Evolutionary conservation across 1,140 invertebrate species (phyloP).

Genomic region (Chironomus striatipennis): DNA sequence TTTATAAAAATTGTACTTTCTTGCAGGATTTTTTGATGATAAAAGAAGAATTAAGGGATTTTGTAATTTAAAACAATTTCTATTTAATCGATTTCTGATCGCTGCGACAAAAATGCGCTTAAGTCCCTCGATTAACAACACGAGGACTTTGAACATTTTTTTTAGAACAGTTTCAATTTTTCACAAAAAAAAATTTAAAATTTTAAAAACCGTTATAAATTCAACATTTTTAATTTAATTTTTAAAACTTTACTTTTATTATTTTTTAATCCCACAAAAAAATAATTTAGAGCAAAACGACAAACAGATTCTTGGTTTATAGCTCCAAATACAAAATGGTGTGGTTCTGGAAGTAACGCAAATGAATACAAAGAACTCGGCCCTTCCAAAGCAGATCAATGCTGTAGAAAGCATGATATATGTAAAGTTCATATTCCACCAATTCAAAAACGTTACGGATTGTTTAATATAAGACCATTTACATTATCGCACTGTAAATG

Average conservation of each 20-base stretch:
- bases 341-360: constrained; percentile 61
- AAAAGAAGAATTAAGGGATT: no score
- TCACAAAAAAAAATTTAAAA: no score
- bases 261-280: background rate
- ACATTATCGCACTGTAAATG: constrained; percentile 80
- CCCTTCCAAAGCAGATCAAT: constrained; percentile 59
- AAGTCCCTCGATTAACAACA: no score
- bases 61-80: no score
- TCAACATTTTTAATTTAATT: no score
- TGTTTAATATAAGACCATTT: constrained; percentile 72
- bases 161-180: no score
- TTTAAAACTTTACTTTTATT: background rate
- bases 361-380: constrained; percentile 53
- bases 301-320: constrained; percentile 51
- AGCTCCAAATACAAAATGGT: constrained; percentile 74
- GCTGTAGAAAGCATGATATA: constrained; percentile 74
- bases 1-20: no score
- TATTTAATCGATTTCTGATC: no score
- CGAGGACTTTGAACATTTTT: no score
- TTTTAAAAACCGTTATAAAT: no score
- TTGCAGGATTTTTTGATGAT: no score
- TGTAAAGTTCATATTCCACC: constrained; percentile 58
- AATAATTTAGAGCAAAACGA: constrained; percentile 38
- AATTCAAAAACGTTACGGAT: constrained; percentile 56
- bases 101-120: no score